Evolutionary conservation across 1,140 invertebrate species (phyloP).

Genomic region (Bombus sibiricus): DNA sequence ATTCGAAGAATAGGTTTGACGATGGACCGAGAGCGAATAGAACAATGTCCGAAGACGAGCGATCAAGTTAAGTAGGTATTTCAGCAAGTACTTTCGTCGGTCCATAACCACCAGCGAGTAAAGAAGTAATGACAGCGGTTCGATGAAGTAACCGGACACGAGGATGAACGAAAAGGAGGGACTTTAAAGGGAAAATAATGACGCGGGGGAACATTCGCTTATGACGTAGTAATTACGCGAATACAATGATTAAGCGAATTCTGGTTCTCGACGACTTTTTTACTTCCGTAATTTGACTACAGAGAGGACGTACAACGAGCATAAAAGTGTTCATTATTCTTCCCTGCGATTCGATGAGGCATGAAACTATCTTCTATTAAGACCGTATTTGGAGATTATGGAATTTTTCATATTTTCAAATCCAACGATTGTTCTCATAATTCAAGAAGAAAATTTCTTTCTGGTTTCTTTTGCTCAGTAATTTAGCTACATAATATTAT

Average conservation of each 20-base stretch:
- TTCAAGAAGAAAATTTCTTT: not conserved
- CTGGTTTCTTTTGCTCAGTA: rapidly evolving
- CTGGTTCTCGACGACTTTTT: not conserved
- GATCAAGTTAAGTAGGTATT: constrained; percentile 35
- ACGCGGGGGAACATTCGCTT: constrained; percentile 18
- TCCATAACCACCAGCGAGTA: constrained; percentile 1
- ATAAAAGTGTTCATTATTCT: constrained; percentile 15
- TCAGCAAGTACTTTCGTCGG: constrained; percentile 3
- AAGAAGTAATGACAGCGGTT: not conserved
- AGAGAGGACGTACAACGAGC: not conserved
- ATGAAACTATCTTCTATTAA: not conserved
- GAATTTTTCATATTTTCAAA: not conserved
- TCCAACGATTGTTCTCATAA: not conserved
- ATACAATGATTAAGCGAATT: constrained; percentile 8
- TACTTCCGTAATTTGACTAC: not conserved
- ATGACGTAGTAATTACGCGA: constrained; percentile 25
- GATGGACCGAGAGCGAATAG: not conserved
- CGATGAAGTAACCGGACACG: constrained; percentile 3
- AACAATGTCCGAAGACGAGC: not conserved
- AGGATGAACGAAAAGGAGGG: not conserved
- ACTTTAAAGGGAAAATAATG: constrained; percentile 8
- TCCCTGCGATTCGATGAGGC: not conserved
- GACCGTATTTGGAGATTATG: not conserved
- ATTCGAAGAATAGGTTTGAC: constrained; percentile 7
- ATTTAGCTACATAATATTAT: not conserved